Percentiles rank a stretch among this genome's conserved stretches.
These are phyloP conservation scores for Parasteatoda lunata DNA, from an alignment of 2,888 invertebrate genomes.

Conservation along the genomic window DNA sequence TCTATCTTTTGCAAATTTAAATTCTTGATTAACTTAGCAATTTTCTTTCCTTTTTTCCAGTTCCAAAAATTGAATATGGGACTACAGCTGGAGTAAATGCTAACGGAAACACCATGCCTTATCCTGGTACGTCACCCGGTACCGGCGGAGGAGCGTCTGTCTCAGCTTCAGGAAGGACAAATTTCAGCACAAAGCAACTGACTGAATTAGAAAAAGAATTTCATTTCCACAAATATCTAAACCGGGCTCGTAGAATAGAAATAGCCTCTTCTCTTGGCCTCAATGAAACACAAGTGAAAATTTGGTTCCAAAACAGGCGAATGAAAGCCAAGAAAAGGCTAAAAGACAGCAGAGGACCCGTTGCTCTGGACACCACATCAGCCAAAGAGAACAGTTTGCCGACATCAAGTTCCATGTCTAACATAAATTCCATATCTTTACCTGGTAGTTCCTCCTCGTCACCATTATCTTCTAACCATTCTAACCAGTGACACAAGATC, in stretches of 20 bases:
- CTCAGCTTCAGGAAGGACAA: slow-evolving; percentile 87
- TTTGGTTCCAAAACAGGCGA: slow-evolving; percentile 98
- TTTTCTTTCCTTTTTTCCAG: slow-evolving; percentile 14
- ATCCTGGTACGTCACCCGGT: slow-evolving; percentile 29
- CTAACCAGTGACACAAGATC: slow-evolving; percentile 53
- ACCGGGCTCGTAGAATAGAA: slow-evolving; percentile 95
- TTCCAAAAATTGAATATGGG: slow-evolving; percentile 53
- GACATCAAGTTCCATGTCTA: neutral
- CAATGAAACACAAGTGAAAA: slow-evolving; percentile 91
- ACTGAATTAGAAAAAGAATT: slow-evolving; percentile 99
- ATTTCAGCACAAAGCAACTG: slow-evolving; percentile 99
- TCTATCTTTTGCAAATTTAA: too few relatives aligned
- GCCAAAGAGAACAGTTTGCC: slow-evolving; percentile 62
- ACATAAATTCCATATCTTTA: neutral
- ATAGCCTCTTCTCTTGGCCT: slow-evolving; percentile 96
- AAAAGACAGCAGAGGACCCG: slow-evolving; percentile 92
- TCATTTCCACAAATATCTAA: slow-evolving; percentile 99
- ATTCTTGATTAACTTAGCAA: neutral
- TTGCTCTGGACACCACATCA: slow-evolving; percentile 76
- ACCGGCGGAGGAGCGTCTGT: slow-evolving; percentile 32
- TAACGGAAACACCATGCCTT: neutral
- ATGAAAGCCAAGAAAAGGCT: slow-evolving; percentile 99
- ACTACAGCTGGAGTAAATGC: neutral
- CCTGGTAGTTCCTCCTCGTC: slow-evolving; percentile 9
- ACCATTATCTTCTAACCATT: slow-evolving; percentile 54